Evolutionary conservation across 2,888 invertebrate genomes (phyloP), one percentile per base, ranked within the genome.

Genomic region (Heliconius ismenius): DNA sequence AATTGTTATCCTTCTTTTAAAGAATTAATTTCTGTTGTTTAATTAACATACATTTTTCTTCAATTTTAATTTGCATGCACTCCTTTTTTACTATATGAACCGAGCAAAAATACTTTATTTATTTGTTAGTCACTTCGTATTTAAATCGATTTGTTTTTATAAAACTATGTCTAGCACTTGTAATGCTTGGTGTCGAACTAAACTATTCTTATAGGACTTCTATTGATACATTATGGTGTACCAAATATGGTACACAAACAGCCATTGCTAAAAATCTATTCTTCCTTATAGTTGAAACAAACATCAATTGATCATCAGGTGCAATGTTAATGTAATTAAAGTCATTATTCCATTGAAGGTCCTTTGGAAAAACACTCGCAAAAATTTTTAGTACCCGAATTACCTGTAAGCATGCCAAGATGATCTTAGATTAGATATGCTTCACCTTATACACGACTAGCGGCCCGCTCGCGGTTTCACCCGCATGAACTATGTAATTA

Each of bases 151-250:
- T 32, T 70, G 26, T 70, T 70, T 70, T n/a, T 63, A 26, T 36
- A 68, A 39, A 43, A 49, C 74, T 69, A 21, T 49, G 63, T 73
- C 63, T 39, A 70, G 49, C 78, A 67, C 77, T 76, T 79, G 70
- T 73, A 36, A 75, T 74, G 73, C 65, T 65, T 79, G 69, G 74
- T 64, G 65, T 63, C 36, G 68, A 60, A 83, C 82, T 82, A 74
- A 73, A 39, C 36, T 62, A 70, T 64, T 67, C 24, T 64, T 74
- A 68, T 77, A 15, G 70, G 74, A 62, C 74, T 58, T 67, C 28
- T 28, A 67, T 75, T 74, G 62, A 78, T 68, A 24, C 75, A 63
- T 72, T 74, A 79, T n/a, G 65, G n/a, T 32, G 64, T 64, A 32
- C 72, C 76, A 74, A 69, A 75, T 77, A 79, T 76, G 76, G 78